Evolutionary conservation across 2,888 invertebrate genomes (phyloP), one percentile per base, ranked within the genome.

Genomic region (Heliconius sara): DNA sequence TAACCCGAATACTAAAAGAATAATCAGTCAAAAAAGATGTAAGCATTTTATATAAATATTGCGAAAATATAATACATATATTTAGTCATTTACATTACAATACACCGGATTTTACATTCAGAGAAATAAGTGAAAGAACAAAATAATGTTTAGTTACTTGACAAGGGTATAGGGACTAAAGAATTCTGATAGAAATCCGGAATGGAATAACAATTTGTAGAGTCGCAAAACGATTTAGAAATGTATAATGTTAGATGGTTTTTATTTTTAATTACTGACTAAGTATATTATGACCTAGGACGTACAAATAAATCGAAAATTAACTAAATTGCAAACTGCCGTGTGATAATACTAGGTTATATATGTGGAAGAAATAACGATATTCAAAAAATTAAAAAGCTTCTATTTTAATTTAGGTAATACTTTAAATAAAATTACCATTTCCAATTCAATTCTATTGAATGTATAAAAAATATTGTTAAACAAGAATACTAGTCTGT

Each of bases 111-210:
- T 72, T 72, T 57, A n/a, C 9, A 72, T 57, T 6, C 22, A 72
- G n/a, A 30, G 72, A 72, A 57, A 72, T 72, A 72, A 57, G 57
- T 72, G 72, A 57, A 73, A 60, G 22, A 73, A 30, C 34, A 60
- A 73, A 73, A 60, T 73, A 73, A 73, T 73, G 57, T 34, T 34
- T n/a, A 73, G n/a, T 34, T 60, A 60, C 34, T 57, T 73, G 72
- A 60, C 16, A 34, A 73, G 72, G 72, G 72, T 72, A 57, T 12
- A 34, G 57, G 57, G 57, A 34, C 57, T 34, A 73, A 73, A 57
- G 72, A 73, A 60, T 73, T 57, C 30, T 57, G n/a, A 57, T 73
- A 73, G 72, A 73, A 73, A 60, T 34, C 72, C 72, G 34, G 34
- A 57, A 73, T 57, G 9, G 57, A 73, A 73, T 73, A 73, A 73